A percentile compares a stretch with the other conserved stretches of the same genome.
These are phyloP conservation scores for Alviniconcha strummeri DNA, from an alignment of 2,888 invertebrate species.

Conservation along the genomic window DNA sequence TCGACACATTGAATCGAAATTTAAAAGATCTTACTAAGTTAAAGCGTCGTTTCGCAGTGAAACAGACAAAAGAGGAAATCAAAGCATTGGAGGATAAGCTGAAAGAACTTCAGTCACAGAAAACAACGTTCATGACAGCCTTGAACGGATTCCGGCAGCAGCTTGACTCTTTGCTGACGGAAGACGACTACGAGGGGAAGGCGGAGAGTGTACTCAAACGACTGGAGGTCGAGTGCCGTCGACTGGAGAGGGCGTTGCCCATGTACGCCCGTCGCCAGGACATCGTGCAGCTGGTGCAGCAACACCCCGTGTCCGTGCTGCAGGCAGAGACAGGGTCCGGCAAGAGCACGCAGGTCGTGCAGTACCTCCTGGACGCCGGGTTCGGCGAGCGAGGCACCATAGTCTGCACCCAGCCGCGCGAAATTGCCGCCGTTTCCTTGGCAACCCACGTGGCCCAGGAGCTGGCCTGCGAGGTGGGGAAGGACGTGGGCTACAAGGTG, in stretches of 20 bases:
- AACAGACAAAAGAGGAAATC: slow-evolving; percentile 33
- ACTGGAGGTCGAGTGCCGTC: slow-evolving; percentile 57
- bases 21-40: too few relatives aligned
- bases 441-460: slow-evolving; percentile 70
- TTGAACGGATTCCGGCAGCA: slow-evolving; percentile 39
- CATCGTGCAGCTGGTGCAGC: slow-evolving; percentile 54
- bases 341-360: slow-evolving; percentile 72
- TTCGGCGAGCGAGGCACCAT: slow-evolving; percentile 56
- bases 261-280: slow-evolving; percentile 63
- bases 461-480: slow-evolving; percentile 61
- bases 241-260: slow-evolving; percentile 58
- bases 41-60: background rate
- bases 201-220: slow-evolving; percentile 41
- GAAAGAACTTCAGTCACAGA: slow-evolving; percentile 52
- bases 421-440: slow-evolving; percentile 71
- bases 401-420: slow-evolving; percentile 72
- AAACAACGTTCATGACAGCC: slow-evolving; percentile 48
- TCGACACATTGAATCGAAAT: background rate
- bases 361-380: slow-evolving; percentile 68
- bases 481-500: slow-evolving; percentile 65
- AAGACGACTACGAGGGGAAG: slow-evolving; percentile 35
- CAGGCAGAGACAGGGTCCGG: slow-evolving; percentile 73
- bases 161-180: slow-evolving; percentile 33
- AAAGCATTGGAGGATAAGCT: slow-evolving; percentile 49
- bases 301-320: slow-evolving; percentile 65